Evolutionary conservation across 2,113 vertebrate genomes (phyloP).

Genomic region (Xenopus tropicalis): UCB_Xtro_10.0 CM004452.2:17248001-17248500

Average conservation of each 20-base stretch:
- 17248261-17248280: constrained; percentile 43
- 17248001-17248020: background rate
- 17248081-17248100: no score
- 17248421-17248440: constrained; percentile 12
- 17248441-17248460: background rate
- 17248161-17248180: no score
- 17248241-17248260: constrained; percentile 48
- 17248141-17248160: no score
- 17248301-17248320: constrained; percentile 27
- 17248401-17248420: constrained; percentile 12
- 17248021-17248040: background rate
- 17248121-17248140: no score
- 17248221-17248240: constrained; percentile 14
- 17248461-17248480: background rate
- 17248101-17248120: no score
- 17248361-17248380: constrained; percentile 10
- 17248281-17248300: constrained; percentile 50
- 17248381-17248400: fast-evolving
- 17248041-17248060: background rate
- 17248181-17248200: background rate
- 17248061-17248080: background rate
- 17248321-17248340: constrained; percentile 9
- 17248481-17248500: background rate
- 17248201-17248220: background rate
- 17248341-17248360: background rate